Conservation (phyloP, 2,113 vertebrate genomes). For the Aramus guarauna region DNA sequence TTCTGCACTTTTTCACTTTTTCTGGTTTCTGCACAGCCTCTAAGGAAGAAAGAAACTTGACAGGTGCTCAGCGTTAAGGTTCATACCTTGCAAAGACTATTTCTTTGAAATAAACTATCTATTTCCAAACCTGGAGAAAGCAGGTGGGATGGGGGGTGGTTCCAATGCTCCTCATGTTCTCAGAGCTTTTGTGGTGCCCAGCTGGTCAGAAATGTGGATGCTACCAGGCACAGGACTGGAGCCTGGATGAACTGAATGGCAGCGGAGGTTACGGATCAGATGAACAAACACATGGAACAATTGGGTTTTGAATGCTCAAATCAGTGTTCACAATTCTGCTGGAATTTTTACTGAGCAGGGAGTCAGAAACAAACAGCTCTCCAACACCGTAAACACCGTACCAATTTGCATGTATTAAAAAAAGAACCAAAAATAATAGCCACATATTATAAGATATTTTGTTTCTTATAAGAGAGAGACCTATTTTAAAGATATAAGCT, state of each 20-base stretch:
- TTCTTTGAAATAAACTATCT: background rate
- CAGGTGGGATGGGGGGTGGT: slow-evolving; percentile 44
- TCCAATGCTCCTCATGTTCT: slow-evolving; percentile 73
- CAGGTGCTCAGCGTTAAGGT: background rate
- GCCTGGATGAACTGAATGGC: slow-evolving; percentile 64
- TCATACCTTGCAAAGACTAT: background rate
- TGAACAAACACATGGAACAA: background rate
- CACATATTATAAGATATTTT: background rate
- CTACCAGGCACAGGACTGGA: slow-evolving; percentile 71
- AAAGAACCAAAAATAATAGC: background rate
- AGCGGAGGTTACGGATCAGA: slow-evolving; percentile 7
- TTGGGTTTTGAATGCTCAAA: background rate
- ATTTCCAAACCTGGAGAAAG: slow-evolving; percentile 76
- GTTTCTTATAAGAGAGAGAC: background rate
- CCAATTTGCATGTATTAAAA: background rate
- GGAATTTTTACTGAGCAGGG: background rate
- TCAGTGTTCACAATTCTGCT: background rate
- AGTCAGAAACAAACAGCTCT: background rate
- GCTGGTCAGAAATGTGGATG: slow-evolving; percentile 67
- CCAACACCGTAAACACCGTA: background rate
- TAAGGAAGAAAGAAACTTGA: background rate
- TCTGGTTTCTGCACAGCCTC: background rate
- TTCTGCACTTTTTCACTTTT: background rate
- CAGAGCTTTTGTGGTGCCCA: slow-evolving; percentile 73
- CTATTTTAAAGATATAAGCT: background rate